phyloP scores from a whole-genome alignment of 23 tunicate genomes.

The Halocynthia aurantium region DNA sequence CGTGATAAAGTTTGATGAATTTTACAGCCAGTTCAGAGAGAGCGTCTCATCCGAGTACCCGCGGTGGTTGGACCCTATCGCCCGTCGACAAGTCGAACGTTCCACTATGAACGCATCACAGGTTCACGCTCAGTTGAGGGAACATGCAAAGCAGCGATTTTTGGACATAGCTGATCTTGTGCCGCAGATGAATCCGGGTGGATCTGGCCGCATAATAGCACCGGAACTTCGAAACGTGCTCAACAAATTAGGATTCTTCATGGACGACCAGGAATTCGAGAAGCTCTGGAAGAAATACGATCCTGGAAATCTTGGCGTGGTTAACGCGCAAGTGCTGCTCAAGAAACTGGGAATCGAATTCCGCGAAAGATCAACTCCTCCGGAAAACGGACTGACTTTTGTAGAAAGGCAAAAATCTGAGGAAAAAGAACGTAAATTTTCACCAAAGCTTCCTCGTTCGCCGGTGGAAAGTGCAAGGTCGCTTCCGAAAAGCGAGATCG shows the following conservation, averaged over 20 bases:
- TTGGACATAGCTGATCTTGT: constrained; percentile 84
- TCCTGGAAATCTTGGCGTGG: constrained; percentile 52
- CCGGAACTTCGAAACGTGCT: constrained; percentile 79
- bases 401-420: constrained; percentile 1
- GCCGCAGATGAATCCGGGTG: constrained; percentile 92
- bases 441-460: not conserved
- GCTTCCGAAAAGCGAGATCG: constrained; percentile 63
- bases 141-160: constrained; percentile 84
- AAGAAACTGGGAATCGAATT: constrained; percentile 86
- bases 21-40: constrained; percentile 71
- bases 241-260: constrained; percentile 75
- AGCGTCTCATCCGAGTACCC: constrained; percentile 71
- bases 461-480: constrained; percentile 53
- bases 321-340: constrained; percentile 54
- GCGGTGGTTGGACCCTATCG: constrained; percentile 89
- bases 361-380: constrained; percentile 57
- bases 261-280: constrained; percentile 85
- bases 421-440: not conserved
- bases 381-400: constrained; percentile 14
- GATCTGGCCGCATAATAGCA: constrained; percentile 68
- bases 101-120: constrained; percentile 68
- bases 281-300: constrained; percentile 90
- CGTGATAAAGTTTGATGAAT: constrained; percentile 71
- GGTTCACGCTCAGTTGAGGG: constrained; percentile 82
- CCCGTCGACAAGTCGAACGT: constrained; percentile 59